These are phyloP conservation scores for Charanyca ferruginea DNA, from an alignment of 2,888 invertebrate species.

Conservation along the genomic window DNA sequence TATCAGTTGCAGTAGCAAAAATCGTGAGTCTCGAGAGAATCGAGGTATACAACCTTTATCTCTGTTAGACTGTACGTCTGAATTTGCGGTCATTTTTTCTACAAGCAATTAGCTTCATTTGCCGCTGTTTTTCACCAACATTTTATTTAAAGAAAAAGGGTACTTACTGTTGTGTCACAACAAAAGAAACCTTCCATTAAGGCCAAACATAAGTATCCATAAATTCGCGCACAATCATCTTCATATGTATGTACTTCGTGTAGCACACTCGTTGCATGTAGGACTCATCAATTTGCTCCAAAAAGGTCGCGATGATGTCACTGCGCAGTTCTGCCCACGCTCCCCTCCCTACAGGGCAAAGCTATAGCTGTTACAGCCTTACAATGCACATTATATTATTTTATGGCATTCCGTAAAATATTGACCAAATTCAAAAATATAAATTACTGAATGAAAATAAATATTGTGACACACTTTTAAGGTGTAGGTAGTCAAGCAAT, in stretches of 20 bases:
- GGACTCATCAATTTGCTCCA: conserved; percentile 52
- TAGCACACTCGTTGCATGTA: conserved; percentile 37
- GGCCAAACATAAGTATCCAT: conserved; percentile 35
- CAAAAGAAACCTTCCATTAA: conserved; percentile 35
- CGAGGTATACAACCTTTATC: background rate
- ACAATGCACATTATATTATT: conserved; percentile 49
- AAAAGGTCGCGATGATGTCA: conserved; percentile 57
- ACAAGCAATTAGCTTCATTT: background rate
- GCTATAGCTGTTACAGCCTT: conserved; percentile 31
- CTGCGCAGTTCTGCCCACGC: conserved; percentile 36
- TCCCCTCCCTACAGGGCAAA: conserved; percentile 38
- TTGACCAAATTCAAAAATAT: conserved; percentile 36
- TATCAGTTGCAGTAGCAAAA: no score
- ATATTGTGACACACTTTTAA: conserved; percentile 6
- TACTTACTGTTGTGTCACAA: conserved; percentile 13
- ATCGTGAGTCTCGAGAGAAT: no score
- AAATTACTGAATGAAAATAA: conserved; percentile 28
- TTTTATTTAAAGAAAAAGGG: conserved; percentile 2
- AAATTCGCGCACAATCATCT: conserved; percentile 45
- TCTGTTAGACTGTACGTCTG: no score
- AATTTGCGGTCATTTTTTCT: background rate
- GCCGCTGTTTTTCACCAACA: background rate
- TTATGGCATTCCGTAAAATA: conserved; percentile 51
- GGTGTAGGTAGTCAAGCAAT: conserved; percentile 22
- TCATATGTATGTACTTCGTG: conserved; percentile 29